Percentiles rank a stretch among this genome's conserved stretches.
phyloP scores from a whole-genome alignment of 1,140 invertebrate species.

The Arctopsyche grandis region DNA sequence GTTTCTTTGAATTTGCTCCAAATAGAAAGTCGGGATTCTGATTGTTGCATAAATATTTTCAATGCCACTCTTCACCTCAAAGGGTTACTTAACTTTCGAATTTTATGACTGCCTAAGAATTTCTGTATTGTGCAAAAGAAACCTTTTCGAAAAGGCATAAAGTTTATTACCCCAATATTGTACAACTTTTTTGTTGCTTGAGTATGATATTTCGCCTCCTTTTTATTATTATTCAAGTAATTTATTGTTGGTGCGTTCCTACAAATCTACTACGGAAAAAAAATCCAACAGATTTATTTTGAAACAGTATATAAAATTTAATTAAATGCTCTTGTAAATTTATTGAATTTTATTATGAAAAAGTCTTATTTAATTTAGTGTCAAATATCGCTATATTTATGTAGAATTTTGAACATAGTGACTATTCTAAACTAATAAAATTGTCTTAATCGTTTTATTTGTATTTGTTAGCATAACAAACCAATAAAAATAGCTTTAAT shows the following conservation, averaged over 20 bases:
- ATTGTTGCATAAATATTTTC: not conserved
- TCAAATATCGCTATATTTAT: conserved; percentile 6
- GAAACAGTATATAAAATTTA: too few species aligned
- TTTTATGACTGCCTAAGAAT: conserved; percentile 1
- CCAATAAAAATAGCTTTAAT: conserved; percentile 13
- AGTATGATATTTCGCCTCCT: too few species aligned
- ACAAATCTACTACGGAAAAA: too few species aligned
- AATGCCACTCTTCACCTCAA: not conserved
- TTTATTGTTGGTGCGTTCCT: too few species aligned
- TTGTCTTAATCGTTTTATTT: conserved; percentile 14
- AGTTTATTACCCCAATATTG: too few species aligned
- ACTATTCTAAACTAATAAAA: conserved; percentile 8
- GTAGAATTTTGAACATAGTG: not conserved
- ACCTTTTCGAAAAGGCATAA: not conserved
- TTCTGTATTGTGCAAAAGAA: not conserved
- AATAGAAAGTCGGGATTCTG: not conserved
- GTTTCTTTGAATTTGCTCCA: not conserved
- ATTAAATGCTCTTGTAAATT: too few species aligned
- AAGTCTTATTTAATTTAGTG: conserved; percentile 9
- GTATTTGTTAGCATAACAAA: conserved; percentile 1
- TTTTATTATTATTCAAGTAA: too few species aligned
- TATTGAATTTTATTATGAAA: not conserved
- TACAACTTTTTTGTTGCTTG: too few species aligned
- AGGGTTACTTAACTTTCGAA: conserved; percentile 11
- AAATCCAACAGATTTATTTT: too few species aligned